Evolutionary conservation across 2,113 vertebrate species (phyloP).

Genomic region (Tragelaphus scriptus): DNA sequence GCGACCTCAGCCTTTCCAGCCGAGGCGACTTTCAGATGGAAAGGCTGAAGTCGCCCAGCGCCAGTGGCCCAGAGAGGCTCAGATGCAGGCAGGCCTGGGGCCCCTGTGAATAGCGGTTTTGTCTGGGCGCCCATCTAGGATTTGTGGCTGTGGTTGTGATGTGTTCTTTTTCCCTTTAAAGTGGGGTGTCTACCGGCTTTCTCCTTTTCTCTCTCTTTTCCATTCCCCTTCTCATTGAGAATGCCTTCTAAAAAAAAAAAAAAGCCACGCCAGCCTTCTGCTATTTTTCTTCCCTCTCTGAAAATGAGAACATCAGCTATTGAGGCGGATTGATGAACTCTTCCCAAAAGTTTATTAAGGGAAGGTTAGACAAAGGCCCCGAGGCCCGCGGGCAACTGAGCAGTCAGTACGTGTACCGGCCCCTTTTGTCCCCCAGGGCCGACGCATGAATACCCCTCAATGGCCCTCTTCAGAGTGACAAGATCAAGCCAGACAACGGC

Average conservation of each 20-base stretch:
- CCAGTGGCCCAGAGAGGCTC: background rate
- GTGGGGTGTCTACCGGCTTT: constrained; percentile 74
- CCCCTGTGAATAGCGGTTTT: constrained; percentile 67
- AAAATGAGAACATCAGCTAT: constrained; percentile 95
- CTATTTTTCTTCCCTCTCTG: constrained; percentile 87
- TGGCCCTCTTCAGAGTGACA: constrained; percentile 97
- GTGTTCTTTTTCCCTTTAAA: constrained; percentile 60
- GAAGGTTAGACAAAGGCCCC: constrained; percentile 92
- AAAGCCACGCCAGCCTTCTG: constrained; percentile 84
- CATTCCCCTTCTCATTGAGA: constrained; percentile 42
- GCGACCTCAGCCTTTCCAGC: constrained; percentile 29
- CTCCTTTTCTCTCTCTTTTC: constrained; percentile 15
- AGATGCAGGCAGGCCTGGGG: constrained; percentile 1
- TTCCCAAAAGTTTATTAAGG: constrained; percentile 99
- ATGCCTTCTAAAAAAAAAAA: constrained; percentile 48
- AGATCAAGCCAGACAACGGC: constrained; percentile 97
- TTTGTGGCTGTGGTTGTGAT: constrained; percentile 16
- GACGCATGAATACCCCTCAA: constrained; percentile 99
- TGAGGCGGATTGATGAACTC: constrained; percentile 99
- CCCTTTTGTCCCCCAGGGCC: constrained; percentile 92
- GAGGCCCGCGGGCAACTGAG: constrained; percentile 90
- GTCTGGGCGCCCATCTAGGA: constrained; percentile 62
- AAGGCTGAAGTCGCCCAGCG: background rate
- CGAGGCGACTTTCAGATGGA: background rate
- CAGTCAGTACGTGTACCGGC: constrained; percentile 97